Evolutionary conservation across 2,888 invertebrate genomes (phyloP).

Genomic region (Cheilosia pagana): DNA sequence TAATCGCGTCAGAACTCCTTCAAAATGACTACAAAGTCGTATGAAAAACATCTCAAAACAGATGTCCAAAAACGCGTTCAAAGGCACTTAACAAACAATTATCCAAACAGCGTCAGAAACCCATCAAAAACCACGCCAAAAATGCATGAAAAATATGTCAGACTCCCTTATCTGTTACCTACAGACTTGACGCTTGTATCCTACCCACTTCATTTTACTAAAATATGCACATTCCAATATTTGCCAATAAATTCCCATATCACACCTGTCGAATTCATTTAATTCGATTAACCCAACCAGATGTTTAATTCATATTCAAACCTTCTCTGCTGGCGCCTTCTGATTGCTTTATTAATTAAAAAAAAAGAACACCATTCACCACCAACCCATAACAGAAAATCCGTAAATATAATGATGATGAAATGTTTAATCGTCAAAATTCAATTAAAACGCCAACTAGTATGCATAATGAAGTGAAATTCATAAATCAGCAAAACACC

Average conservation of each 20-base stretch:
- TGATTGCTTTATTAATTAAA: neutral
- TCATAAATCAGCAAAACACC: constrained; percentile 33
- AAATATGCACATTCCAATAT: neutral
- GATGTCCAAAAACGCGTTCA: too few relatives aligned
- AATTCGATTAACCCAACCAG: neutral
- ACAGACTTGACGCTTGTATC: too few relatives aligned
- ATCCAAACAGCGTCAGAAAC: too few relatives aligned
- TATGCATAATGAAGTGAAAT: constrained; percentile 51
- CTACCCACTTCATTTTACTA: too few relatives aligned
- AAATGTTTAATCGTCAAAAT: constrained; percentile 38
- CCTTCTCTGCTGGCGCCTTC: neutral
- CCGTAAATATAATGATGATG: constrained; percentile 28
- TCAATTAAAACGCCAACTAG: constrained; percentile 44
- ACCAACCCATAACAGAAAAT: neutral
- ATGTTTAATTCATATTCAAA: constrained; percentile 1
- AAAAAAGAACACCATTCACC: neutral
- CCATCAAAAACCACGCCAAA: too few relatives aligned
- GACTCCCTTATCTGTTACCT: too few relatives aligned
- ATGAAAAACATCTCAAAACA: too few relatives aligned
- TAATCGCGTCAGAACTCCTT: too few relatives aligned
- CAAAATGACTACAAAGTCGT: too few relatives aligned
- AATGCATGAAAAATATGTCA: too few relatives aligned
- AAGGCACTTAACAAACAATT: too few relatives aligned
- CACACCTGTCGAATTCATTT: neutral
- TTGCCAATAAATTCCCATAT: neutral